Evolutionary conservation across 2,888 invertebrate species (phyloP).

Genomic region (Boloria euphrosyne): DNA sequence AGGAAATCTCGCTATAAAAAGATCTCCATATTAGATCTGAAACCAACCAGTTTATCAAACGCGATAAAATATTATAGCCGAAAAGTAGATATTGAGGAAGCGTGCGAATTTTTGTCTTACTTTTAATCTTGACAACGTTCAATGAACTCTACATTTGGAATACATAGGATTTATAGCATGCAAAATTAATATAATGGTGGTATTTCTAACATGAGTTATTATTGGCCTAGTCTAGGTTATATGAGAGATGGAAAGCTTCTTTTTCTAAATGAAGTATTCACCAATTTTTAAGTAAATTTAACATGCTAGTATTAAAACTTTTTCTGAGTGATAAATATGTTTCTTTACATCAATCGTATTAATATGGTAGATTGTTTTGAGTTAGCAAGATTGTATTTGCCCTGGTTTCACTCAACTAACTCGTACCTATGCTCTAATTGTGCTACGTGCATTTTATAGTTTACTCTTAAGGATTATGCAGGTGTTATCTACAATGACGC

Average conservation of each 20-base stretch:
- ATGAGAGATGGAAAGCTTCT: too few relatives aligned
- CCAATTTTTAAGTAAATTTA: too few relatives aligned
- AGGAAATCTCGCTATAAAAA: slow-evolving; percentile 17
- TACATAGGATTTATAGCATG: slow-evolving; percentile 10
- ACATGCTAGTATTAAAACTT: too few relatives aligned
- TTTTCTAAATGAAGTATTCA: too few relatives aligned
- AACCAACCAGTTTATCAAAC: slow-evolving; percentile 53
- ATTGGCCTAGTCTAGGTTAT: slow-evolving; percentile 44
- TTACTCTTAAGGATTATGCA: slow-evolving; percentile 49
- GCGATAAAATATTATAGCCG: slow-evolving; percentile 68
- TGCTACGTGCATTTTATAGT: slow-evolving; percentile 52
- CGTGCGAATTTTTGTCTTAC: slow-evolving; percentile 54
- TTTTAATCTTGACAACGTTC: slow-evolving; percentile 68
- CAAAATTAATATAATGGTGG: slow-evolving; percentile 28
- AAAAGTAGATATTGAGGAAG: slow-evolving; percentile 71
- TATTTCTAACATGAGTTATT: slow-evolving; percentile 30
- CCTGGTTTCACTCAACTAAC: background rate
- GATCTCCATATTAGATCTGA: slow-evolving; percentile 22
- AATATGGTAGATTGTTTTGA: too few relatives aligned
- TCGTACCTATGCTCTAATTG: slow-evolving; percentile 40
- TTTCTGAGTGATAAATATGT: too few relatives aligned
- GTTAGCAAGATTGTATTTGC: too few relatives aligned
- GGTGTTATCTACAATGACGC: slow-evolving; percentile 58
- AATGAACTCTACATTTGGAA: slow-evolving; percentile 55
- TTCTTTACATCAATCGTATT: too few relatives aligned